Conservation (phyloP, 2,113 vertebrate genomes). For the Eurypyga helias region DNA sequence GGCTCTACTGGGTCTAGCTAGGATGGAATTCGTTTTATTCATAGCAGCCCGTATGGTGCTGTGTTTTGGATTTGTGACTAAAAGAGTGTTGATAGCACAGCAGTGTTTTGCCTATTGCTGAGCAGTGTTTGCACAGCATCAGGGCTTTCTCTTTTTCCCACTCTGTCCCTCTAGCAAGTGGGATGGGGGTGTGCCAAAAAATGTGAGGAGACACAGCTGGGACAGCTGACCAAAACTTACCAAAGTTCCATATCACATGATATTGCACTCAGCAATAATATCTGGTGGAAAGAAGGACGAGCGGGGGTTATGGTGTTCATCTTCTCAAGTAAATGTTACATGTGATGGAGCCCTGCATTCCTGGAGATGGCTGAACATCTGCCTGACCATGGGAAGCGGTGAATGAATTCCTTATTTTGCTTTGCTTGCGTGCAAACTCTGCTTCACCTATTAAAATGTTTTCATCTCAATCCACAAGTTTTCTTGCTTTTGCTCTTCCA, state of each 20-base stretch:
- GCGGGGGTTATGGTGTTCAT: fast-evolving
- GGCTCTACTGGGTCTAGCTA: not conserved
- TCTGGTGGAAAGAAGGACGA: not conserved
- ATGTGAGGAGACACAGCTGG: not conserved
- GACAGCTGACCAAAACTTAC: not conserved
- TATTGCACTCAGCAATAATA: not conserved
- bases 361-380: not conserved
- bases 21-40: not conserved
- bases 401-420: not conserved
- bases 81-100: not conserved
- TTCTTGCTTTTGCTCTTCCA: not conserved
- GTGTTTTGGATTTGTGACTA: not conserved
- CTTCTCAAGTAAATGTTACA: not conserved
- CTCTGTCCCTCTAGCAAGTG: not conserved
- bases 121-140: not conserved
- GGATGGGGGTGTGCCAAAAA: not conserved
- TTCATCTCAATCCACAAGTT: not conserved
- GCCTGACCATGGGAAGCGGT: not conserved
- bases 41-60: not conserved
- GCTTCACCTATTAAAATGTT: not conserved
- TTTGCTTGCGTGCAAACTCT: not conserved
- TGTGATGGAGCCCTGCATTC: not conserved
- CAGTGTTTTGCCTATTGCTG: not conserved
- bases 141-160: not conserved
- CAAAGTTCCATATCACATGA: not conserved